Evolutionary conservation across 2,113 vertebrate genomes (phyloP), one percentile per base, ranked within the genome.

Genomic region (Gymnorhina tibicen): DNA sequence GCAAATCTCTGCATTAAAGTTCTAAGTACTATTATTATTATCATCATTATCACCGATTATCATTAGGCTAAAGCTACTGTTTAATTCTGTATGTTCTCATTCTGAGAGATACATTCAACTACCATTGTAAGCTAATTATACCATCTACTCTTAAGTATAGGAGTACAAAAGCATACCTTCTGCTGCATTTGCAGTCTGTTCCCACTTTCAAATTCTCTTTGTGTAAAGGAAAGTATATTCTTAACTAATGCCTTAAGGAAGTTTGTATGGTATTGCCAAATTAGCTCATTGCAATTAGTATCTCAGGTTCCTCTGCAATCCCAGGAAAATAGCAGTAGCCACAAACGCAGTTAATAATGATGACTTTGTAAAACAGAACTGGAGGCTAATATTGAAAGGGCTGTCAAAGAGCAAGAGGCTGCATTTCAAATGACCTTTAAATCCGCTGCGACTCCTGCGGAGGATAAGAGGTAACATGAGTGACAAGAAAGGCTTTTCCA

Each of bases 221-320:
- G 69, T 94, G 91, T 93, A 87, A 95, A 95, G 76, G 87, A 95
- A 96, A 93, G 60, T 73, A 87, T 96, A 94, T 93, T 92, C 95
- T 97, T 97, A 96, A 95, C 85, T 92, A 97, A 94, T 59, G 96
- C 96, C 96, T 97, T 92, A 91, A 97, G 96, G 95, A 97, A 96
- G 91, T 95, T 92, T 86, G 79, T 49, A n/a, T 5, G 6, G 28
- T 64, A 86, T 76, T 95, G 88, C 95, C 79, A 96, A 96, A 97
- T 97, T 97, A 96, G 49, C 76, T 97, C 87, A 37, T 74, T 92
- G 89, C 89, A 97, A 96, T 97, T 97, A 97, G 83, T 85, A 92
- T 94, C 85, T 96, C 83, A 47, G 72, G 78, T 96, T 97, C 85
- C 91, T 93, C 75, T 63, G 42, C 80, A 92, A 87, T 93, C 73